Evolutionary conservation across 2,888 invertebrate species (phyloP).

Genomic region (Marasmarcha lunaedactyla): DNA sequence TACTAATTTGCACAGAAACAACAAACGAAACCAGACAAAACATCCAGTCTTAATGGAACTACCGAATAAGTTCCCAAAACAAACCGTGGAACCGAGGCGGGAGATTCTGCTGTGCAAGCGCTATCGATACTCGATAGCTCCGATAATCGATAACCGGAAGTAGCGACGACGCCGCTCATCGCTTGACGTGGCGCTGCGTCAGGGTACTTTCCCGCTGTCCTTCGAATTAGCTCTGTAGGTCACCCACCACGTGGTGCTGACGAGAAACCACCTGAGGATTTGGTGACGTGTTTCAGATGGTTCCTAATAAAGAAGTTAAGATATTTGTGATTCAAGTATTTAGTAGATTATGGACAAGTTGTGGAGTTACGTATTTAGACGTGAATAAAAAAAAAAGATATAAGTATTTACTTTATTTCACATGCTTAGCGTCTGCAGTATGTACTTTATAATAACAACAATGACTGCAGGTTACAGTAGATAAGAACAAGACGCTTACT

Average conservation of each 20-base stretch:
- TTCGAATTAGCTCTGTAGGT: conserved; percentile 72
- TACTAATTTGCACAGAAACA: not conserved
- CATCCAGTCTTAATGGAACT: not conserved
- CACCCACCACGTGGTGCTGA: conserved; percentile 62
- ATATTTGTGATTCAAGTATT: too few relatives aligned
- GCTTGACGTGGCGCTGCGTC: conserved; percentile 66
- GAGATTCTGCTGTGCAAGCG: not conserved
- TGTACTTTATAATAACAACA: too few relatives aligned
- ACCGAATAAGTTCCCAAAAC: not conserved
- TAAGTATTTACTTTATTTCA: too few relatives aligned
- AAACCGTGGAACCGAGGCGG: not conserved
- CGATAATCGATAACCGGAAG: not conserved
- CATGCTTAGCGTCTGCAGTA: too few relatives aligned
- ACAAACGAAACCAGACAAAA: not conserved
- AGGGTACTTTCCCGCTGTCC: conserved; percentile 71
- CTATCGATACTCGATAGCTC: not conserved
- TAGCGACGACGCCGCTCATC: conserved; percentile 48
- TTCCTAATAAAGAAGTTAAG: too few relatives aligned
- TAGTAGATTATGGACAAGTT: too few relatives aligned
- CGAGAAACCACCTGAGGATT: conserved; percentile 24
- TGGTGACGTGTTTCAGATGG: conserved; percentile 13
- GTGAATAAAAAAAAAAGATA: too few relatives aligned
- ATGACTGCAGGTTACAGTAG: too few relatives aligned
- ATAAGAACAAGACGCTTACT: too few relatives aligned
- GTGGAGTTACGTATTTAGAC: too few relatives aligned